Percentiles rank a stretch among this genome's conserved stretches.
These are phyloP conservation scores for Axea sp. DNA, from an alignment of 2,888 invertebrate genomes.

Conservation along the genomic window DNA sequence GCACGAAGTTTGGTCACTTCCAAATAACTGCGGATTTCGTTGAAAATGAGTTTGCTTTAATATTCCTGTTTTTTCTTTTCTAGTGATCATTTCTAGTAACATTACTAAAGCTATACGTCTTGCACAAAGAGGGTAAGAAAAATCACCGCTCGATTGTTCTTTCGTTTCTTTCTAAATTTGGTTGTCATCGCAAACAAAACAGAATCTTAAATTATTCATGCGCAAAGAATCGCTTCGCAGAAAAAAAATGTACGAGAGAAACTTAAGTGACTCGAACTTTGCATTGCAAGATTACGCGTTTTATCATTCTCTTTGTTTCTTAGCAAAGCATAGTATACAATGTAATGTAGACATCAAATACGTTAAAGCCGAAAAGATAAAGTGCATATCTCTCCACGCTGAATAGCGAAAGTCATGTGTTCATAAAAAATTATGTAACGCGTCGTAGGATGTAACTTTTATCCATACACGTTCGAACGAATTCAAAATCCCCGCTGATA, in stretches of 20 bases:
- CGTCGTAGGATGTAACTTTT: too few relatives aligned
- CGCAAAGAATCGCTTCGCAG: slow-evolving; percentile 3
- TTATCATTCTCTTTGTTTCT: slow-evolving; percentile 41
- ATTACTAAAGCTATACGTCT: too few relatives aligned
- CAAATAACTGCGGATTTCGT: too few relatives aligned
- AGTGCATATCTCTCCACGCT: slow-evolving; percentile 20
- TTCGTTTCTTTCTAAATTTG: too few relatives aligned
- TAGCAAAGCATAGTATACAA: slow-evolving; percentile 20
- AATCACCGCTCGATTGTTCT: too few relatives aligned
- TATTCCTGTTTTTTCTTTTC: too few relatives aligned
- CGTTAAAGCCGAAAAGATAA: slow-evolving; percentile 29
- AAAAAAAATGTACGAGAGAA: slow-evolving; percentile 11
- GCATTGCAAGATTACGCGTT: slow-evolving; percentile 16
- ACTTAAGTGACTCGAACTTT: slow-evolving; percentile 19
- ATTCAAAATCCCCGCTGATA: too few relatives aligned
- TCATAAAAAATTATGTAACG: slow-evolving; percentile 25
- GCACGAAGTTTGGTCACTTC: too few relatives aligned
- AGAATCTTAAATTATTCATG: slow-evolving; percentile 10
- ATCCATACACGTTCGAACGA: too few relatives aligned
- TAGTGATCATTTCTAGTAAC: too few relatives aligned
- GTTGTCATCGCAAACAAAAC: not conserved
- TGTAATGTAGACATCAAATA: slow-evolving; percentile 29
- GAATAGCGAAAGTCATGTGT: slow-evolving; percentile 20
- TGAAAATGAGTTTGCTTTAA: too few relatives aligned
- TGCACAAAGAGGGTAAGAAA: too few relatives aligned